Base-by-base conservation (phyloP, 2,113 vertebrate species). In the Tyrannus savana region DNA sequence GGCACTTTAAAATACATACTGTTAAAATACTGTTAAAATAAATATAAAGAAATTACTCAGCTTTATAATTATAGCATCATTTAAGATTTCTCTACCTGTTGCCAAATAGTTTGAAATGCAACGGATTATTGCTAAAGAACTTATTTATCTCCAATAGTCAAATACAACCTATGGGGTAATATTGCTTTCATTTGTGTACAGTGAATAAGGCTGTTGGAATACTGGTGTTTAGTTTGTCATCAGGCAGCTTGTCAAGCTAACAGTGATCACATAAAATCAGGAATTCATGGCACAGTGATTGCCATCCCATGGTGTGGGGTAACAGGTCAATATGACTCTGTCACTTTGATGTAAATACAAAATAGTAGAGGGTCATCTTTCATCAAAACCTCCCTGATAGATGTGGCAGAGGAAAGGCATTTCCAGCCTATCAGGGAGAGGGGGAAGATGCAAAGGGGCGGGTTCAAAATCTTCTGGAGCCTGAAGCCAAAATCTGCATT, bases 11-110 rank as follows among this genome's bases (percentile, higher is more conserved):
- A 96, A 88, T 83, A 84, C 25, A 58, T 92, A 83, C 46, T 69
- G 58, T 87, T 92, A 82, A 92, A 96, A 58, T 92, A 83, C 46
- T 69, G 53, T 87, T 92, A 82, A 92, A 96, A 84, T 71, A 85
- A 89, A 90, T 89, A 77, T 27, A 88, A 81, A 84, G 78, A 88
- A 96, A 83, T 90, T 74, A 83, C 75, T 87, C 78, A 93, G 50
- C 72, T 90, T 80, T 75, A 52, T 86, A 93, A 95, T 92, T 95
- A 90, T 27, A 77, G 31, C 24, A 85, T 88, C 14, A 77, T 77
- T 91, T 67, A 94, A 83, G 84, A 58, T 85, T 94, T 93, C 39
- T 88, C 39, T 80, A 30, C 33, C 67, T 90, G 42, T 77, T 96
- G 68, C 89, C 59, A 89, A 83, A 91, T 42, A 63, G 28, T 60